Base-by-base conservation (phyloP, 2,888 invertebrate species). In the Oxyteleia sp. region DNA sequence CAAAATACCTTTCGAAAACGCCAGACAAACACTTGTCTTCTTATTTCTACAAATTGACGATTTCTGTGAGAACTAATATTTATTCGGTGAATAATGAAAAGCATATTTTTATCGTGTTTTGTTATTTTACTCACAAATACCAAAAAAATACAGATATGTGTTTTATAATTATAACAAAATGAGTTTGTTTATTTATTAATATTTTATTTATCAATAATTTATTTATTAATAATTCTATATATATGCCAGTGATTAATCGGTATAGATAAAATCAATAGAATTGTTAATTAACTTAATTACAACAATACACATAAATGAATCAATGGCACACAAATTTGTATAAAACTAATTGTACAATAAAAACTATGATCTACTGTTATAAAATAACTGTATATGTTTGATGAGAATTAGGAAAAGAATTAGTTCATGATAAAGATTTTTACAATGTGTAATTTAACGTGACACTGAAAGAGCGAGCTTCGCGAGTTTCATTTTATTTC, bases 341-440 rank as follows among this genome's bases (percentile, higher is more conserved):
- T 47, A 32, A 32, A 38, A 38, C 23, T 20, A 15, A 35, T 20
- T 11, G 16, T 32, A 15, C 13, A 32, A 57, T 20, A 69, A 69
- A 57, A 57, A 69, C 38, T 7, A 11, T 35, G 13, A 15, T 35
- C 59, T 71, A 71, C 71, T 71, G 71, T 61, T 71, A 71, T 23
- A 49, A 71, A 59, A 59, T 71, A 71, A 71, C 71, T 49, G 71
- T 71, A 69, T 20, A 15, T 23, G 23, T 57, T 57, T 69, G 47
- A 69, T 5, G 57, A 43, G 69, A 45, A 57, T 69, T 69, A 69
- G 47, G 23, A 18, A 69, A 69, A 57, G 69, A 69, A 57, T 57
- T 69, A 69, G 69, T 57, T 69, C 57, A n/a, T 69, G 20, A 57
- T 69, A 57, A 57, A 35, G 32, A 55, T 32, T 18, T 55, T 26